phyloP scores from a whole-genome alignment of 2,797 vertebrate genomes.

The Chelmon rostratus region DNA sequence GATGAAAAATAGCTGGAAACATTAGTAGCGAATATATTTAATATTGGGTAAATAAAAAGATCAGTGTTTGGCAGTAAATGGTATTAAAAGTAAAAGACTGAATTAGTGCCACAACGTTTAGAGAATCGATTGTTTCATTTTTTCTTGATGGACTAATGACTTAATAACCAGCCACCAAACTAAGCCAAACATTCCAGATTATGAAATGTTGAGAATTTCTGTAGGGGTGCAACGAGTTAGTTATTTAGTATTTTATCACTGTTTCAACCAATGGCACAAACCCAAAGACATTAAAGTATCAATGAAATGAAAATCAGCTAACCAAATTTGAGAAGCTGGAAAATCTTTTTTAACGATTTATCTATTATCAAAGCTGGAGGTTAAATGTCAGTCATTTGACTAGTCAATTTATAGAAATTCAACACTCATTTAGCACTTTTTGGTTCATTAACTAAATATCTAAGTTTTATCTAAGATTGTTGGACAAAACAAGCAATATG shows the following conservation, averaged over 20 bases:
- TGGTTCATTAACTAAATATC: not conserved
- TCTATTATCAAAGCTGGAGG: no score
- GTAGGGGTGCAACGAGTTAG: no score
- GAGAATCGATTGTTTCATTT: not conserved
- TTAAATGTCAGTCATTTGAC: constrained; percentile 5
- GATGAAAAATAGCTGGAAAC: not conserved
- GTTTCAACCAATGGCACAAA: no score
- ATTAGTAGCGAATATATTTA: not conserved
- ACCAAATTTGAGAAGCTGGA: no score
- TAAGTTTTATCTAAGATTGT: not conserved
- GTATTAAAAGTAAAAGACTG: not conserved
- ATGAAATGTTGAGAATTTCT: no score
- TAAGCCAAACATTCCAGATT: not conserved
- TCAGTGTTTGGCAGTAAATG: not conserved
- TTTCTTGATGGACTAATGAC: not conserved
- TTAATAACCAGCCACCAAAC: not conserved
- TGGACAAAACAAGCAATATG: not conserved
- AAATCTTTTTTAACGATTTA: no score
- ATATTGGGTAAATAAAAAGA: not conserved
- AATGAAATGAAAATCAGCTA: no score
- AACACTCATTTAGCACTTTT: no score
- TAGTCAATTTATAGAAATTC: not conserved
- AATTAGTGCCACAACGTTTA: not conserved
- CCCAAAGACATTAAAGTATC: no score
- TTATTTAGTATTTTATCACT: no score